Percentiles rank a stretch among this genome's conserved stretches.
Evolutionary conservation across 2,888 invertebrate species (phyloP).

Genomic region (Teleiodes luculella): DNA sequence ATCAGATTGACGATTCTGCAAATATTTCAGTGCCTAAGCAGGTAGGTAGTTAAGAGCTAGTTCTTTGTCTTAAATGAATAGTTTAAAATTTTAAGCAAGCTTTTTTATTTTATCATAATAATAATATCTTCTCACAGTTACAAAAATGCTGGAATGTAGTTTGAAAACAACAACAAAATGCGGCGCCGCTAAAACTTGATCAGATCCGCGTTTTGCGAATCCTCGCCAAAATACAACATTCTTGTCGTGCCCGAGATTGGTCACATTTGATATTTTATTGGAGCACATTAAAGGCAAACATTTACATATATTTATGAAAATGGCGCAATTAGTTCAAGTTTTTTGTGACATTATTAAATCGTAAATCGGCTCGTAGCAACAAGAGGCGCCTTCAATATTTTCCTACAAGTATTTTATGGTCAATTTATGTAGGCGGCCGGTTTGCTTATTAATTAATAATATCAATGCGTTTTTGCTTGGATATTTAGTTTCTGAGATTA

Average conservation of each 20-base stretch:
- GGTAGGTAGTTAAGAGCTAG: no score
- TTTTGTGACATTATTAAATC: not conserved
- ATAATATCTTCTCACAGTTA: not conserved
- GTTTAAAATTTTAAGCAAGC: no score
- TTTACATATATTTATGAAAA: not conserved
- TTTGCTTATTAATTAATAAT: conserved; percentile 7
- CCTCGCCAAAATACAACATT: conserved; percentile 8
- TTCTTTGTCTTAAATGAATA: no score
- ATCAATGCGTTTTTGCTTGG: not conserved
- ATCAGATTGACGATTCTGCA: no score
- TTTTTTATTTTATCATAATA: not conserved
- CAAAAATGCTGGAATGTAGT: conserved; percentile 17
- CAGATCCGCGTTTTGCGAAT: conserved; percentile 27
- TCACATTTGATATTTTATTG: conserved; percentile 3
- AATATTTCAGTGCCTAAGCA: no score
- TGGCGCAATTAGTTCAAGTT: not conserved
- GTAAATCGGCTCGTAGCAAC: not conserved
- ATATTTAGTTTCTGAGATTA: conserved; percentile 4
- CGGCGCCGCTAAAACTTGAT: conserved; percentile 28
- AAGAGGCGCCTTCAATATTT: not conserved
- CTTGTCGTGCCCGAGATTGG: not conserved
- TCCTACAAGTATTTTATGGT: not conserved
- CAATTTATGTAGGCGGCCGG: not conserved
- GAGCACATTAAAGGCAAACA: conserved; percentile 5
- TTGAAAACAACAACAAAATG: conserved; percentile 22